Evolutionary conservation across 2,888 invertebrate species (phyloP), one percentile per base, ranked within the genome.

Genomic region (Hetaerina titia): DNA sequence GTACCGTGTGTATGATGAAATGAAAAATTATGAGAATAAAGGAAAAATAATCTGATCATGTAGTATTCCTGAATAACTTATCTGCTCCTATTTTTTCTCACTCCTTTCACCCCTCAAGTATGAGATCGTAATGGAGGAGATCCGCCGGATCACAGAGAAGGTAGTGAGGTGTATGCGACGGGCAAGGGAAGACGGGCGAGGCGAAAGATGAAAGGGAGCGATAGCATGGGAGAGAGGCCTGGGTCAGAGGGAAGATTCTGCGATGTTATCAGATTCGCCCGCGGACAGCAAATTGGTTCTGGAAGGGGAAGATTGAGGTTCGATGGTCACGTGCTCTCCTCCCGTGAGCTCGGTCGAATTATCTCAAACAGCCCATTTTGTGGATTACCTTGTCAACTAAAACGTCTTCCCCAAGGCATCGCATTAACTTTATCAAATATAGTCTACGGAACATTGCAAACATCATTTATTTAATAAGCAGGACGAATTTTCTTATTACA

Each of bases 201-300:
- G 81, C 5, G 11, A 17, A 17, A 81, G 81, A 81, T 81, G 81
- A 81, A 81, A 81, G 81, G 81, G 81, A 31, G 31, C 9, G 81
- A 81, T 81, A 81, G 31, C 81, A 81, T 15, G 31, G 4, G 81
- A 15, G 25, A 31, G 13, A 31, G 81, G 13, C 13, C n/a, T 13
- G 81, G 81, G 13, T 31, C n/a, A 31, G 11, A 81, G 81, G 81
- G 31, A 81, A 31, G 31, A 81, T 81, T 11, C 81, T 31, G 81
- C 7, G 31, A 13, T 81, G 81, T 15, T 81, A 81, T 69, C 69
- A 69, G 69, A 69, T 31, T 31, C 81, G 22, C 81, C 31, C 22
- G 31, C 13, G 81, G 81, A 13, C 31, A 81, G 81, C 81, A 81
- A 81, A 81, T 81, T 81, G 81, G 31, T 81, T 81, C 81, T 31